Base-by-base conservation (phyloP, 2,113 vertebrate species). In the Malurus cyaneus region DNA sequence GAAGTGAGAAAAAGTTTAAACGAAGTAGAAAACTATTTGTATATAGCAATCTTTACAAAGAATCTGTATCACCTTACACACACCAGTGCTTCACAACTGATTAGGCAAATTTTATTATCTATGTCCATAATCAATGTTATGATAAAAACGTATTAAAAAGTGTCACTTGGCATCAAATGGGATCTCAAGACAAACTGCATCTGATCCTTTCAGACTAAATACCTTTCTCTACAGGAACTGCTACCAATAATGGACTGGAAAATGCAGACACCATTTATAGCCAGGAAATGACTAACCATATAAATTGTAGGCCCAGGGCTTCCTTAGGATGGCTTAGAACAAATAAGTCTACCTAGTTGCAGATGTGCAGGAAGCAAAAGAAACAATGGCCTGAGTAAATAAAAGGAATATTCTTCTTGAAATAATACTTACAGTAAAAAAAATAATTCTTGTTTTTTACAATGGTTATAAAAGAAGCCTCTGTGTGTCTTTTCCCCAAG, bases 91-190 rank as follows among this genome's bases (percentile, higher is more conserved):
- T 86, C 47, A 6, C 9, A 73, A 69, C 3, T 57, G 20, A 71
- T 69, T 7, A 65, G 6, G 20, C 23, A 61, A 56, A 62, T 18
- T n/a, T 49, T 9, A 61, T 8, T 52, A 29, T 29, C 18, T 17
- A 24, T 2, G 18, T 59, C 47, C 0, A 1, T 23, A 56, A 56
- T 28, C 28, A 34, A 42, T 1, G 6, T 31, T 50, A 46, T 1
- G 2, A 49, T 19, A 65, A 82, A 70, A 73, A 73, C 11, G 3
- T 12, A 59, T 24, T 15, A 50, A 50, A 74, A 76, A 18, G 10
- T 39, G 39, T 17, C 8, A 61, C 4, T 29, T 46, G 2, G 14
- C 19, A 49, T 53, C 34, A 70, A 34, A 56, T 5, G 4, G 34
- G 7, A 42, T 32, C 18, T 80, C 36, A 53, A 49, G 34, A 82